These are phyloP conservation scores for Balanococcus diminutus DNA, from an alignment of 2,888 invertebrate genomes.

Conservation along the genomic window DNA sequence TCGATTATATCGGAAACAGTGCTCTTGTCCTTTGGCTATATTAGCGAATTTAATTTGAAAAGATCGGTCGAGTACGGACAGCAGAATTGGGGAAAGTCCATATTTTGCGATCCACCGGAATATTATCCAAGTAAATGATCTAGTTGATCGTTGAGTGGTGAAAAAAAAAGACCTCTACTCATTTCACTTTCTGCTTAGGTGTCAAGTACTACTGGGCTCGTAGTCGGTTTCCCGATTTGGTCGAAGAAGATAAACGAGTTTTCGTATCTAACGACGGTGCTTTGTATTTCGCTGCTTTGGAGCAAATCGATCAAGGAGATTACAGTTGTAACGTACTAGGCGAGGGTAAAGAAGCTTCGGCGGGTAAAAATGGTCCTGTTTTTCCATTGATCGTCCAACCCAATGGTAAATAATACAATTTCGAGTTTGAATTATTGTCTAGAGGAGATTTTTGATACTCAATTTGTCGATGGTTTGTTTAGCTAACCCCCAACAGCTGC, in stretches of 20 bases:
- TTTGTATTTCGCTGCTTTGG: conserved; percentile 91
- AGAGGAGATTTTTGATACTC: background rate
- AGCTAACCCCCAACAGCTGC: conserved; percentile 87
- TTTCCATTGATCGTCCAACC: conserved; percentile 82
- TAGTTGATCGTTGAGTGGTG: no score
- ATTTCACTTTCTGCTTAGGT: conserved; percentile 61
- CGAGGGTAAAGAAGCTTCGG: conserved; percentile 81
- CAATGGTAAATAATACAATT: conserved; percentile 70
- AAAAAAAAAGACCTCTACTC: background rate
- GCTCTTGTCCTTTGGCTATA: conserved; percentile 83
- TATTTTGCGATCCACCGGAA: conserved; percentile 91
- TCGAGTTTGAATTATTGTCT: conserved; percentile 57
- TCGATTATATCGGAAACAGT: conserved; percentile 87
- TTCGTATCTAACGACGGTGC: conserved; percentile 95
- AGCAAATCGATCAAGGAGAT: conserved; percentile 85
- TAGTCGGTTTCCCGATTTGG: conserved; percentile 87
- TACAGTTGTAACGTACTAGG: conserved; percentile 93
- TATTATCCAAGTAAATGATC: conserved; percentile 75
- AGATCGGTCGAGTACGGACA: conserved; percentile 82
- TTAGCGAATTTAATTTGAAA: conserved; percentile 88
- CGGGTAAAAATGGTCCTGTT: conserved; percentile 88
- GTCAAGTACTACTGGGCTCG: conserved; percentile 92
- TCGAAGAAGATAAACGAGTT: conserved; percentile 88
- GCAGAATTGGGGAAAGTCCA: conserved; percentile 92
- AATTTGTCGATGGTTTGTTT: conserved; percentile 13